Conservation (phyloP, 2,797 vertebrate species). For the Myripristis jacobus region DNA sequence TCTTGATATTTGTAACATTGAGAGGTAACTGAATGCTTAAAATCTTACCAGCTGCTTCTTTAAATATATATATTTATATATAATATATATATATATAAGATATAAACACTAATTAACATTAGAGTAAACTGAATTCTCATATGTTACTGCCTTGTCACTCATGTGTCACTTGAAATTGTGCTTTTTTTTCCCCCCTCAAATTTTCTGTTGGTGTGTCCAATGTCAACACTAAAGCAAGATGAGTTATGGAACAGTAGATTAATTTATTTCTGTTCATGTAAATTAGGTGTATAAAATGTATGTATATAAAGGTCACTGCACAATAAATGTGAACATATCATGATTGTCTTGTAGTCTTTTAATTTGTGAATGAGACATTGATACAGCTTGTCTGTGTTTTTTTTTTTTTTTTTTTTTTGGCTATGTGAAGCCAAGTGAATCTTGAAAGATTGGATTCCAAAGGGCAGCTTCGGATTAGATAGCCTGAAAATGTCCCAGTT, state of each 20-base stretch:
- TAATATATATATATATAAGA: slow-evolving; percentile 26
- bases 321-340: slow-evolving; percentile 85
- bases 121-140: slow-evolving; percentile 53
- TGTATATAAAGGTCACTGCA: slow-evolving; percentile 85
- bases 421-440: slow-evolving; percentile 34
- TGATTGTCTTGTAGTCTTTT: slow-evolving; percentile 55
- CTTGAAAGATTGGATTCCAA: slow-evolving; percentile 47
- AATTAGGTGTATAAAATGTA: slow-evolving; percentile 84
- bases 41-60: slow-evolving; percentile 71
- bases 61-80: no score
- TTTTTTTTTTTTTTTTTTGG: no score
- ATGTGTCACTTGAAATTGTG: slow-evolving; percentile 69
- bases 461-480: slow-evolving; percentile 36
- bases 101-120: slow-evolving; percentile 68
- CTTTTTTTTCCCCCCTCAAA: slow-evolving; percentile 32
- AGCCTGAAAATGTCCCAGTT: slow-evolving; percentile 42
- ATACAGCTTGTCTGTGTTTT: background rate
- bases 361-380: background rate
- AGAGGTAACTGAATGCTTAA: slow-evolving; percentile 39
- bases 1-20: slow-evolving; percentile 29
- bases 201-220: slow-evolving; percentile 56
- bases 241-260: slow-evolving; percentile 74
- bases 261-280: slow-evolving; percentile 85
- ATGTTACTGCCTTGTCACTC: slow-evolving; percentile 70
- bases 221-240: slow-evolving; percentile 70